Evolutionary conservation across 2,797 vertebrate genomes (phyloP), one percentile per base, ranked within the genome.

Genomic region (Graptemys geographica): DNA sequence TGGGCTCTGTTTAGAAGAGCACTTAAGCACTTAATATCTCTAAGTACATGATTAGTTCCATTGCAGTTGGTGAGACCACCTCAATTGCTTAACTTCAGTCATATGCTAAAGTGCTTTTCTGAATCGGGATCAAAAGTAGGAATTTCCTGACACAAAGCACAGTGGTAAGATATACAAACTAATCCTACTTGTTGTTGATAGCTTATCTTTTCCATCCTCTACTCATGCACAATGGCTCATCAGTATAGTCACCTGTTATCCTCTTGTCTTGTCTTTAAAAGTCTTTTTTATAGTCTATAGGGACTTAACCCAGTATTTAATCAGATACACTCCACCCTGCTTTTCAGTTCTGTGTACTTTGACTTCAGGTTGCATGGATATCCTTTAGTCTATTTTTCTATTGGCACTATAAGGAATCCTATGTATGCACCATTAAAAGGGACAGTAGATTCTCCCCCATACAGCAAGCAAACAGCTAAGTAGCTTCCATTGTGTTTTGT

Each of bases 221-320:
- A 2, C 65, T 69, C 0, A 0, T 80, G 57, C 13, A 2, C 33
- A 37, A 53, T 88, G 90, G 69, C 52, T 79, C 13, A 65, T 53
- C 44, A 49, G 44, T 53, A 81, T 28, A 59, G 44, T 52, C 65
- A 89, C 62, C 9, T 52, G 2, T 81, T 51, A 27, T 27, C 69
- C 15, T 87, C 57, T 87, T 53, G 69, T 87, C 33, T 16, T 16
- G 90, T 41, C 65, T 78, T 88, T 81, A 93, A 94, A 93, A 94
- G 21, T 18, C 41, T 41, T 41, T 41, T 86, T 18, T 57, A 19
- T 86, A 27, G 19, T 91, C 74, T 57, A 25, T 81, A 76, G 55
- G 44, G 19, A 13, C 27, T 90, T 90, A 79, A 81, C 92, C 33
- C 11, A 25, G 25, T 41, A 18, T 53, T 90, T 89, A 69, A 10